These are phyloP conservation scores for Synanthedon tipuliformis DNA, from an alignment of 2,888 invertebrate species.

Conservation along the genomic window DNA sequence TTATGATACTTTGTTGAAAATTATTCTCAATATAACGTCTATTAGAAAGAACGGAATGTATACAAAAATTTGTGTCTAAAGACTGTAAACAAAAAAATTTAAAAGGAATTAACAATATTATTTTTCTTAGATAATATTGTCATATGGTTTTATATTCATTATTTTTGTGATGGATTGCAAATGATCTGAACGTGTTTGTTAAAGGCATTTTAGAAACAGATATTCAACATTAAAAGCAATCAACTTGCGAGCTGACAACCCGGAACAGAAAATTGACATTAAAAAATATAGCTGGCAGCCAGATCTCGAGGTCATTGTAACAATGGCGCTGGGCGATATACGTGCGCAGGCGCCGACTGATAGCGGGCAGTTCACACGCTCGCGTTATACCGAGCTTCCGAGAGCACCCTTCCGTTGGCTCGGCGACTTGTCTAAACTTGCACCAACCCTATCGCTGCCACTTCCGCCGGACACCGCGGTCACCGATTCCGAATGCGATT, in stretches of 20 bases:
- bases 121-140: too few relatives aligned
- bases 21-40: too few relatives aligned
- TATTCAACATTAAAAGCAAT: too few relatives aligned
- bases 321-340: constrained; percentile 9
- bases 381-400: constrained; percentile 39
- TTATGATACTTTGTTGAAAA: too few relatives aligned
- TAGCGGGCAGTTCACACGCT: constrained; percentile 44
- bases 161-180: too few relatives aligned
- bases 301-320: constrained; percentile 25
- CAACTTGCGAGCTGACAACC: not conserved
- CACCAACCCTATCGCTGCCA: constrained; percentile 40
- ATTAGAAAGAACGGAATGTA: too few relatives aligned
- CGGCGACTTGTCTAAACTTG: constrained; percentile 46
- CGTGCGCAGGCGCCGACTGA: constrained; percentile 9
- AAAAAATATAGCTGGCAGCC: constrained; percentile 4
- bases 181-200: too few relatives aligned
- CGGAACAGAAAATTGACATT: not conserved
- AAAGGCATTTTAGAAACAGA: too few relatives aligned
- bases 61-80: too few relatives aligned
- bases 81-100: too few relatives aligned
- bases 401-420: constrained; percentile 24
- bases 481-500: not conserved
- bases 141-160: too few relatives aligned
- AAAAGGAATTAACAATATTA: too few relatives aligned
- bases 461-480: constrained; percentile 58